Base-by-base conservation (phyloP, 2,888 invertebrate genomes). In the Cephus sareptanus region DNA sequence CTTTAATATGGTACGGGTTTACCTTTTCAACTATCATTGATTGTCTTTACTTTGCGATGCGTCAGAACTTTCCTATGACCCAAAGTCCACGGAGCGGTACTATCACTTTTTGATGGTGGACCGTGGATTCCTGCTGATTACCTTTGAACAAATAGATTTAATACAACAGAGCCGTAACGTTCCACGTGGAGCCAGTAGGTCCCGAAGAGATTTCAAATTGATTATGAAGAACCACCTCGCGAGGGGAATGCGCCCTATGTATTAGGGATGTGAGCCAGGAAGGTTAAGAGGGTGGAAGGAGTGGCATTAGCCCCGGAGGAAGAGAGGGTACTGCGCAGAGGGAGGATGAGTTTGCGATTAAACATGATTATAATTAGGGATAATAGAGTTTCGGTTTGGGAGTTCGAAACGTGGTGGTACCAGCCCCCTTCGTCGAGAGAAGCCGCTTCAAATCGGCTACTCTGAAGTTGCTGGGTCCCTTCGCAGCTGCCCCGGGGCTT, bases 311-410 rank as follows among this genome's bases (percentile, higher is more conserved):
- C 56, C 23, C 56, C 56, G 23, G 56, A 56, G 56, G 23, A 56
- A 56, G 56, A 9, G 56, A 23, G 71, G 34, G 71, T 71, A 11
- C 15, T 6, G n/a, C 34, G 74, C n/a, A 30, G 75, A 30, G 75
- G 68, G 81, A 83, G 84, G 85, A 87, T 86, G 87, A 87, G 88
- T 86, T 89, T 88, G 86, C 88, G 88, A 89, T 90, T 89, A 89
- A 90, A 90, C 86, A 89, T 85, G 86, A 90, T 90, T 90, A 89
- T 90, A 89, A 90, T 90, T 90, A 90, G 87, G 88, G 89, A 88
- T 90, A 89, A 90, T 90, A 86, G 88, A 90, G 88, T 90, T 89
- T 89, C 85, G 84, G 86, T 83, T 85, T 85, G 79, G 85, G 87
- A 86, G 88, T 87, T 87, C 80, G 85, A 69, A 73, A 69, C 78